A percentile compares a stretch with the other conserved stretches of the same genome.
These are phyloP conservation scores for Tiliacea aurago DNA, from an alignment of 2,888 invertebrate species.

Conservation along the genomic window DNA sequence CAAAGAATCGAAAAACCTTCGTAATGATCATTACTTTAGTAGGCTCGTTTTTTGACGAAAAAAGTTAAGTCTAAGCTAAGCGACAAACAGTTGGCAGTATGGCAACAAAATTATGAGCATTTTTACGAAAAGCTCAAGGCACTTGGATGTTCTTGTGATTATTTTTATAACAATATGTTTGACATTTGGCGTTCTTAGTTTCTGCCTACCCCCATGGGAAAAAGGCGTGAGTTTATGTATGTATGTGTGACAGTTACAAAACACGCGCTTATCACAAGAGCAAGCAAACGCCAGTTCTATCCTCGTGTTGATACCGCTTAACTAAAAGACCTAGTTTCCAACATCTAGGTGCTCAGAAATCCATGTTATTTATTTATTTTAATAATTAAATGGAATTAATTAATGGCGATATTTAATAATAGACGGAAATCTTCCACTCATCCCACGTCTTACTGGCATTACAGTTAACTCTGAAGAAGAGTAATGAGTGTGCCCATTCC, in stretches of 20 bases:
- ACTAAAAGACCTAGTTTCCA: neutral
- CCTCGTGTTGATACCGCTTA: too few species aligned
- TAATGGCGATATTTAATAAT: neutral
- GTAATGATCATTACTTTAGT: slow-evolving; percentile 31
- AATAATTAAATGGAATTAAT: neutral
- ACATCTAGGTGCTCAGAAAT: neutral
- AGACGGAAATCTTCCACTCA: neutral
- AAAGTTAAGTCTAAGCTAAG: neutral
- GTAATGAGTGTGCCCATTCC: neutral
- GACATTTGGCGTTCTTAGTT: too few species aligned
- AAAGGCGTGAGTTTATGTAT: too few species aligned
- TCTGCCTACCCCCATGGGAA: too few species aligned
- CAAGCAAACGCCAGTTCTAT: neutral
- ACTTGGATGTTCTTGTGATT: neutral
- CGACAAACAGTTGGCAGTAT: neutral
- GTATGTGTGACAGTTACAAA: too few species aligned
- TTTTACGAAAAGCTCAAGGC: neutral
- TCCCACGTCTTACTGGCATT: too few species aligned
- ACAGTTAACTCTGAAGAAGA: neutral
- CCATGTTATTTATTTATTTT: neutral
- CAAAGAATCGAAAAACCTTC: slow-evolving; percentile 2
- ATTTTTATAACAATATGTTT: neutral
- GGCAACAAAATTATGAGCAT: neutral
- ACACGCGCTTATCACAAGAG: neutral
- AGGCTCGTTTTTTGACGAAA: slow-evolving; percentile 8